phyloP scores from a whole-genome alignment of 1,140 invertebrate species.

The Magallana ariakensis region DNA sequence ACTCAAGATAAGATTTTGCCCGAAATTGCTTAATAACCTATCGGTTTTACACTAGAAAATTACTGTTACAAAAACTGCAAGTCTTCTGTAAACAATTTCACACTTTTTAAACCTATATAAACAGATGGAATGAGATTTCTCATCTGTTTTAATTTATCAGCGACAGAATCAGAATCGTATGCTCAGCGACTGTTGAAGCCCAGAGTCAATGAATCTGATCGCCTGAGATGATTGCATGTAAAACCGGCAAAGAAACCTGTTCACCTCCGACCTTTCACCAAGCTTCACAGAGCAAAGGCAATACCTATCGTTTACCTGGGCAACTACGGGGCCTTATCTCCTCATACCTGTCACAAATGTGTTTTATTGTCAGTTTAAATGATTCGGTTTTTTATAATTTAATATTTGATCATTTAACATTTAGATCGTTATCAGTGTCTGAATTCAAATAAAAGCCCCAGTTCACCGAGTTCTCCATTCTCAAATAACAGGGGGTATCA shows the following conservation, averaged over 20 bases:
- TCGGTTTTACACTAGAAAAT: neutral
- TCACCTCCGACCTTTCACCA: neutral
- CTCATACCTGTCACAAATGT: conserved; percentile 32
- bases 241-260: conserved; percentile 22
- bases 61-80: conserved; percentile 3
- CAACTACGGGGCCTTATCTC: conserved; percentile 18
- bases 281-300: conserved; percentile 22
- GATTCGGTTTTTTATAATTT: conserved; percentile 32
- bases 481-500: conserved; percentile 8
- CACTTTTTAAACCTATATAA: conserved; percentile 10
- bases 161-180: neutral
- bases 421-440: conserved; percentile 30
- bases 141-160: neutral
- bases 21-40: neutral
- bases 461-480: neutral
- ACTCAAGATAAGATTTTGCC: neutral
- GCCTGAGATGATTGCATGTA: conserved; percentile 21
- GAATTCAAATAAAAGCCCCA: conserved; percentile 23
- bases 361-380: conserved; percentile 35
- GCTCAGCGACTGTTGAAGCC: neutral
- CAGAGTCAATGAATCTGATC: conserved; percentile 8
- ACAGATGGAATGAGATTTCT: conserved; percentile 1
- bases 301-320: conserved; percentile 27
- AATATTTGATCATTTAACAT: conserved; percentile 39
- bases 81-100: conserved; percentile 14